Evolutionary conservation across 2,888 invertebrate species (phyloP), one percentile per base, ranked within the genome.

Genomic region (Temnothorax ravouxi): DNA sequence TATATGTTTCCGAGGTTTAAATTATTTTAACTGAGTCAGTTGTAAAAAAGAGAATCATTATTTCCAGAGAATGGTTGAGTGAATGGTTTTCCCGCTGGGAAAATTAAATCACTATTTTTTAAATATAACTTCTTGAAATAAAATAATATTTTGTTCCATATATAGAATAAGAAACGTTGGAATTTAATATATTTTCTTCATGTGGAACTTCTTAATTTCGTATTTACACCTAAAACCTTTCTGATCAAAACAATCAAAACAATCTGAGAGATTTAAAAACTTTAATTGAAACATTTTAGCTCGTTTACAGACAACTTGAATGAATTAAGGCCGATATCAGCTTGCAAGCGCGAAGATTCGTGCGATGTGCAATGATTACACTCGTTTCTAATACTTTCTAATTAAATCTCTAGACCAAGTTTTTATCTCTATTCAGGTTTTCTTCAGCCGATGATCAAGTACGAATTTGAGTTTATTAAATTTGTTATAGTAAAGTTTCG

Each of bases 21-120:
- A 71, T 71, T 54, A 21, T 25, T 56, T 72, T 54, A 72, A 72
- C 4, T 6, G 2, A 54, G 21, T 38, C 38, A 56, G 25, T 41
- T 71, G 21, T 71, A 71, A 72, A 56, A 56, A 4, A 25, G 18
- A 50, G 4, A 71, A 41, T 54, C 3, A 13, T 15, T 50, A 67
- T 52, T 50, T 69, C 11, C 1, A 34, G 0, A 29, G 2, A 29
- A n/a, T 25, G 2, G 6, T 50, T 50, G n/a, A 50, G 3, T 29
- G 29, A n/a, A n/a, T n/a, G 50, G 15, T 29, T 50, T 52, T 18
- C 18, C 11, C 2, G 1, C 13, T 6, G n/a, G 13, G 29, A 34
- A 69, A 52, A 52, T 52, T 56, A 56, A 72, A 38, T 11, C 0
- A 18, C 1, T 18, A 3, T 13, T 25, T 44, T 38, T 38, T 41